Conservation (phyloP, 2,113 vertebrate species). For the Eleginops maclovinus region DNA sequence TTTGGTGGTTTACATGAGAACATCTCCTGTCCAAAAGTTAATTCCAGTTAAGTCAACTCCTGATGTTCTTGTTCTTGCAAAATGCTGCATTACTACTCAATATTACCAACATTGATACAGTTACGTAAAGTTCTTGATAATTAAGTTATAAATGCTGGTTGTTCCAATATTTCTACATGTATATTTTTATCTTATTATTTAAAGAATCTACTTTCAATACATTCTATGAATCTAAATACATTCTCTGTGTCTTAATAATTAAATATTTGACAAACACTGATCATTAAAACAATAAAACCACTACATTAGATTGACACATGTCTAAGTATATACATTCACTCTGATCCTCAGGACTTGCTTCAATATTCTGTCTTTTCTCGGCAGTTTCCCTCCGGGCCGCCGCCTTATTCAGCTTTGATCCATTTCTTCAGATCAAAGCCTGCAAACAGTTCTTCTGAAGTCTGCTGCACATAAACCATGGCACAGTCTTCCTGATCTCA, state of each 20-base stretch:
- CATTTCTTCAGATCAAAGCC: conserved; percentile 64
- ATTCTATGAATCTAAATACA: background rate
- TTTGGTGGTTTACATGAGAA: background rate
- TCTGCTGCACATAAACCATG: conserved; percentile 43
- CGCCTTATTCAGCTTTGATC: conserved; percentile 47
- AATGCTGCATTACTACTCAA: background rate
- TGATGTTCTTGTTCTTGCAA: background rate
- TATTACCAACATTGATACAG: background rate
- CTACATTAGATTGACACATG: conserved; percentile 10
- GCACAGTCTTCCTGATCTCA: conserved; percentile 31
- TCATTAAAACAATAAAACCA: conserved; percentile 17
- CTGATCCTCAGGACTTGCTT: conserved; percentile 28
- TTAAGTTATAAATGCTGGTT: background rate
- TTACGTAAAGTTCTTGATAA: background rate
- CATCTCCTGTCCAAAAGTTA: no score
- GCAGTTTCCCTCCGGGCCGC: conserved; percentile 18
- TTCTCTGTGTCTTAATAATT: background rate
- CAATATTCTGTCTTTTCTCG: conserved; percentile 47
- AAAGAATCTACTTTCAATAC: background rate
- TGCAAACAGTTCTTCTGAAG: conserved; percentile 31
- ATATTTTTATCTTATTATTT: background rate
- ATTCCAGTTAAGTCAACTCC: no score
- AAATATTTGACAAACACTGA: conserved; percentile 20
- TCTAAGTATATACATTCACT: conserved; percentile 8
- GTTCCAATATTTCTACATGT: background rate